Conservation (phyloP, 2,797 vertebrate genomes). For the Dipus sagitta region DNA sequence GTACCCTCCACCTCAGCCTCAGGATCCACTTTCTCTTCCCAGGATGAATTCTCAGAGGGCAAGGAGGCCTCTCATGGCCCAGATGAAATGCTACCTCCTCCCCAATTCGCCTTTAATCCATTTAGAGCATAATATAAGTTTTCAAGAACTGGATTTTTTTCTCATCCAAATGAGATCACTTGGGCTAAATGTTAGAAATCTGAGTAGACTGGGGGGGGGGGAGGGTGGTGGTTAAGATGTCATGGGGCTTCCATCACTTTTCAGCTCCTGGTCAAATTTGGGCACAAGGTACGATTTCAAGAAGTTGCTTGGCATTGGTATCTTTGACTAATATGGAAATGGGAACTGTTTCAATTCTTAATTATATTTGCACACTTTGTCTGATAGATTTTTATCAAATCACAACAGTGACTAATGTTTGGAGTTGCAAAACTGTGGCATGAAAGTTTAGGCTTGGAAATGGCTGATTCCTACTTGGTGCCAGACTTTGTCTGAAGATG, state of each 20-base stretch:
- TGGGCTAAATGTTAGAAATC: slow-evolving; percentile 45
- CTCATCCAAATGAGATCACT: slow-evolving; percentile 45
- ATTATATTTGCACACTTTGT: not conserved
- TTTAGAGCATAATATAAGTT: slow-evolving; percentile 24
- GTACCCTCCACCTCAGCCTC: not conserved
- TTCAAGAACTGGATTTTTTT: slow-evolving; percentile 53
- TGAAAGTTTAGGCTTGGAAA: not conserved
- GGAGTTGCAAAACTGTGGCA: not conserved
- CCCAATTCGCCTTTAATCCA: slow-evolving; percentile 39
- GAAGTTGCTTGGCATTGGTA: slow-evolving; percentile 30
- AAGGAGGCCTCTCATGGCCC: not conserved
- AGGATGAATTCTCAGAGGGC: not conserved
- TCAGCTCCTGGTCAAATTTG: slow-evolving; percentile 39
- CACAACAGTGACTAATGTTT: not conserved
- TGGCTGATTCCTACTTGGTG: not conserved
- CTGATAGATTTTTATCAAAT: not conserved
- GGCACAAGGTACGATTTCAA: slow-evolving; percentile 55
- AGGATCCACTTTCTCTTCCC: not conserved
- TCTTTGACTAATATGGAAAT: slow-evolving; percentile 47
- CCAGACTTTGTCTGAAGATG: not conserved
- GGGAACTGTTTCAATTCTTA: slow-evolving; percentile 23
- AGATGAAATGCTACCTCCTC: not conserved
- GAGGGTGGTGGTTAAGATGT: not conserved
- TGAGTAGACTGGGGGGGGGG: not conserved
- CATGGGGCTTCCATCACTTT: slow-evolving; percentile 1